A percentile compares a stretch with the other conserved stretches of the same genome.
These are phyloP conservation scores for Blennius ocellaris DNA, from an alignment of 2,113 vertebrate genomes.

Conservation along the genomic window DNA sequence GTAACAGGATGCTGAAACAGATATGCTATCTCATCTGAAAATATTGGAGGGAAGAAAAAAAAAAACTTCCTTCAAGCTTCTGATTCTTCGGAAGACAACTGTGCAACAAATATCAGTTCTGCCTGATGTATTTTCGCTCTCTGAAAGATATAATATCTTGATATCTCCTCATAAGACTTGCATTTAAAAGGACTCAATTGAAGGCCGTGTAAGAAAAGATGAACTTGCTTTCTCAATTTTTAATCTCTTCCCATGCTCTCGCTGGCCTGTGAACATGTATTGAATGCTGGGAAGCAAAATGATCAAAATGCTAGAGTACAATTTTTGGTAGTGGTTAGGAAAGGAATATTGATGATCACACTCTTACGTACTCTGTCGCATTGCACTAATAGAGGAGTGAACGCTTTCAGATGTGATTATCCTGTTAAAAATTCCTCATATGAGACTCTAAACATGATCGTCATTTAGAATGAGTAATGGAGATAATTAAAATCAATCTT, in stretches of 20 bases:
- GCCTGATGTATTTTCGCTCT: neutral
- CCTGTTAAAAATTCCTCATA: constrained; percentile 47
- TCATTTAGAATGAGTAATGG: constrained; percentile 42
- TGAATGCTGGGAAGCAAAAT: neutral
- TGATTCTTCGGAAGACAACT: neutral
- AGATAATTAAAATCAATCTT: constrained; percentile 52
- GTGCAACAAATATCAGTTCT: neutral
- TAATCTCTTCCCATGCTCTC: neutral
- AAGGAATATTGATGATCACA: constrained; percentile 8
- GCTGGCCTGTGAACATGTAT: neutral
- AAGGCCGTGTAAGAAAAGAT: neutral
- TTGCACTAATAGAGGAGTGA: constrained; percentile 31
- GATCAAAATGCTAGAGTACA: neutral
- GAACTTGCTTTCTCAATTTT: constrained; percentile 2
- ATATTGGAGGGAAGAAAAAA: too few species aligned
- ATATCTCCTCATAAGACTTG: neutral
- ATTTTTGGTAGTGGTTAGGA: constrained; percentile 19
- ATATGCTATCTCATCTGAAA: too few species aligned
- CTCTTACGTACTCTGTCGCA: constrained; percentile 23
- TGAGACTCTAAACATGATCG: constrained; percentile 39
- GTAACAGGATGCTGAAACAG: too few species aligned
- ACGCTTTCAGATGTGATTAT: constrained; percentile 39
- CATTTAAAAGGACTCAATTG: neutral
- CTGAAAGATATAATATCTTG: neutral
- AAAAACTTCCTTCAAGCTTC: neutral